phyloP scores from a whole-genome alignment of 1,140 invertebrate species.

The Megalonaias nervosa region DNA sequence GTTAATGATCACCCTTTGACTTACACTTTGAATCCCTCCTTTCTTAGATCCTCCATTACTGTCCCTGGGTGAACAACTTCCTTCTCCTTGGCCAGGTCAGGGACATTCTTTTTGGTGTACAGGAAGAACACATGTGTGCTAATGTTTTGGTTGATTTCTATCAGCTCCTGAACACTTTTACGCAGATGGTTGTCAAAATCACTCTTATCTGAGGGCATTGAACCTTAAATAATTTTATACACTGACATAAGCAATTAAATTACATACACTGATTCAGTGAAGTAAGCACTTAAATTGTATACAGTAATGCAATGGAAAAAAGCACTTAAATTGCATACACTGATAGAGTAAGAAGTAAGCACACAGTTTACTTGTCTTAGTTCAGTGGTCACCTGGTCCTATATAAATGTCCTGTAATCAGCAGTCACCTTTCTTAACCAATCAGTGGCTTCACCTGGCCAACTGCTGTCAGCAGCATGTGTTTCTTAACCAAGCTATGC shows the following conservation, averaged over 20 bases:
- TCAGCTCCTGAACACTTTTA: conserved; percentile 59
- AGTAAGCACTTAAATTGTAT: not conserved
- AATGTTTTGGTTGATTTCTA: conserved; percentile 55
- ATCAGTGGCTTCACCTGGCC: no score
- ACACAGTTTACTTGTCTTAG: not conserved
- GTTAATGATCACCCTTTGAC: conserved; percentile 12
- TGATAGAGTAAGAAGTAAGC: not conserved
- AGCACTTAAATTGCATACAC: not conserved
- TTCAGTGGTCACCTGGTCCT: not conserved
- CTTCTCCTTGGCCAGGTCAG: conserved; percentile 40
- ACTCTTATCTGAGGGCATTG: conserved; percentile 63
- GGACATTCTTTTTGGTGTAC: conserved; percentile 57
- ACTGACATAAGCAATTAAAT: not conserved
- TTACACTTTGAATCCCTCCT: conserved; percentile 54
- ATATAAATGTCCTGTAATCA: no score
- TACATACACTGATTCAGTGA: not conserved
- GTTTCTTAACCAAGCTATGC: no score
- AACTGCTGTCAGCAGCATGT: no score
- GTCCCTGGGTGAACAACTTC: conserved; percentile 50
- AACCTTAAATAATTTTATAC: conserved; percentile 41
- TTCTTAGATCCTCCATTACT: conserved; percentile 54
- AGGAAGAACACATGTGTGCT: conserved; percentile 51
- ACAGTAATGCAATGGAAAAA: not conserved
- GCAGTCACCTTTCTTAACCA: no score
- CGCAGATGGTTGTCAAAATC: conserved; percentile 65